A percentile compares a stretch with the other conserved stretches of the same genome.
Evolutionary conservation across 2,888 invertebrate species (phyloP).

Genomic region (Julus scandinavius): DNA sequence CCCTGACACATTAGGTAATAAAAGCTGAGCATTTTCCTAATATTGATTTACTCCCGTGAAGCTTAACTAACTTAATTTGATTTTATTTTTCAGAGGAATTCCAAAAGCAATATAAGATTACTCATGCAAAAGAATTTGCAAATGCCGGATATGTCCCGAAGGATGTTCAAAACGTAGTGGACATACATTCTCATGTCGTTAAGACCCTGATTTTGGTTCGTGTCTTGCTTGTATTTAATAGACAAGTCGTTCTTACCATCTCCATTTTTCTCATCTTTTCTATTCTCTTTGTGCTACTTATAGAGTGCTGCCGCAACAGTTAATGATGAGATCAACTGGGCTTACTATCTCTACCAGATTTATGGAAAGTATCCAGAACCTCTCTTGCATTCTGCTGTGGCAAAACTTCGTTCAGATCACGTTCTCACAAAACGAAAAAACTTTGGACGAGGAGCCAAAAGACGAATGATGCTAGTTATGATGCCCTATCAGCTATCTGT

Average conservation of each 20-base stretch:
- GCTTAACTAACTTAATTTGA: too few relatives aligned
- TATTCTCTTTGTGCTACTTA: constrained; percentile 61
- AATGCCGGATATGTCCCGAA: not conserved
- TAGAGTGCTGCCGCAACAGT: constrained; percentile 75
- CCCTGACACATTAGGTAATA: constrained; percentile 47
- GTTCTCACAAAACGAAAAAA: constrained; percentile 70
- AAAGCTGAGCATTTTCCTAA: not conserved
- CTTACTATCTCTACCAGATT: constrained; percentile 76
- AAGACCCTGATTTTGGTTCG: constrained; percentile 69
- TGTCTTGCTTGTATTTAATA: not conserved
- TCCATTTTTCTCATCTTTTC: constrained; percentile 32
- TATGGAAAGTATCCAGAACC: constrained; percentile 79
- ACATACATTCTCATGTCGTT: constrained; percentile 71
- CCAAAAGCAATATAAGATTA: not conserved
- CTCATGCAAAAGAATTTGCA: constrained; percentile 44
- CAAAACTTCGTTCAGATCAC: constrained; percentile 72
- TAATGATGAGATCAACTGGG: constrained; percentile 73
- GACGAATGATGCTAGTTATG: constrained; percentile 65
- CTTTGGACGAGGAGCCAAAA: constrained; percentile 65
- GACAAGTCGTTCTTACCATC: constrained; percentile 2
- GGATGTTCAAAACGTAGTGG: constrained; percentile 67
- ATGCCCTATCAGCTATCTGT: constrained; percentile 69
- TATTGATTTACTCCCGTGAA: not conserved
- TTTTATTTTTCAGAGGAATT: constrained; percentile 49
- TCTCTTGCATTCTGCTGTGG: constrained; percentile 72